Conservation (phyloP, 2,797 vertebrate species). For the Phalanger gymnotis region DNA sequence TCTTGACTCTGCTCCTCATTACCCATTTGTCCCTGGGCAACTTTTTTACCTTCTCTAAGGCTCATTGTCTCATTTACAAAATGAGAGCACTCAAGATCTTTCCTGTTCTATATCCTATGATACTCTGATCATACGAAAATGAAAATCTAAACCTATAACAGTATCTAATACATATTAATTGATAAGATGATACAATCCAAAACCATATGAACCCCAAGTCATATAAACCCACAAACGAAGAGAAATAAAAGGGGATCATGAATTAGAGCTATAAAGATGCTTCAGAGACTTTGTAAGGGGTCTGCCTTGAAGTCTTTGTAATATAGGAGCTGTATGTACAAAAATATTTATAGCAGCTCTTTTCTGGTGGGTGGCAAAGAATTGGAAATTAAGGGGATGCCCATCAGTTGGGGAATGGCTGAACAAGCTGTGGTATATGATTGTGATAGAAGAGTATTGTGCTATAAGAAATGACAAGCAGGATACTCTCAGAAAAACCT, state of each 20-base stretch:
- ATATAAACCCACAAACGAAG: not conserved
- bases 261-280: not conserved
- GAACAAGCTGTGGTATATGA: not conserved
- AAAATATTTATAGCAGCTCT: not conserved
- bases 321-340: not conserved
- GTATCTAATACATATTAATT: not conserved
- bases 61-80: not conserved
- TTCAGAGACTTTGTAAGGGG: not conserved
- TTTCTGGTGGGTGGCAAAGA: not conserved
- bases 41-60: not conserved
- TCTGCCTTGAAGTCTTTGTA: not conserved
- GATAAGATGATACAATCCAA: not conserved
- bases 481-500: not conserved
- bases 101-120: not conserved
- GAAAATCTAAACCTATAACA: not conserved
- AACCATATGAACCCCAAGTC: not conserved
- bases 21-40: not conserved
- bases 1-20: not conserved
- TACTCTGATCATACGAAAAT: not conserved
- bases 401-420: not conserved
- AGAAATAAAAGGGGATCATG: not conserved
- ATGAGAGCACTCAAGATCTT: not conserved
- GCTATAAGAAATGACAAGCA: not conserved
- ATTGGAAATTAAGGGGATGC: not conserved
- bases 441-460: not conserved